These are phyloP conservation scores for Dyspetes luteomarginatus DNA, from an alignment of 2,888 invertebrate genomes.

Conservation along the genomic window DNA sequence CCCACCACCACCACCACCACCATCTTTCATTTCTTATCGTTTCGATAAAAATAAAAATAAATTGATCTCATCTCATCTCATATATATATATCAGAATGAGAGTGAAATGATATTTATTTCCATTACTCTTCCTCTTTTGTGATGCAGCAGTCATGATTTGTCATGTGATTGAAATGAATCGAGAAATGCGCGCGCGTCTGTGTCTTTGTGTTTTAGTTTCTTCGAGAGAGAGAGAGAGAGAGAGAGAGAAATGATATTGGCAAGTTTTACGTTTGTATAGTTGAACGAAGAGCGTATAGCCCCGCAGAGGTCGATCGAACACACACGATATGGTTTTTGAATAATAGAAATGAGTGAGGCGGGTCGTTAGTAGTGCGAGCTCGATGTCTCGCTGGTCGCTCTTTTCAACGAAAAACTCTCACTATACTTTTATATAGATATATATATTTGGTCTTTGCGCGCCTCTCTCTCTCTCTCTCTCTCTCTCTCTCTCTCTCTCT, in stretches of 20 bases:
- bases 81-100: too few species aligned
- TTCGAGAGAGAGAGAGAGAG: too few species aligned
- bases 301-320: slow-evolving; percentile 63
- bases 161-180: background rate
- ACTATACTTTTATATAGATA: background rate
- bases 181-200: background rate
- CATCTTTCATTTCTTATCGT: too few species aligned
- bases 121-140: too few species aligned
- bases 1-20: too few species aligned
- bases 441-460: too few species aligned
- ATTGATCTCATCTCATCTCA: too few species aligned
- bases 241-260: too few species aligned
- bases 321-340: slow-evolving; percentile 63
- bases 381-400: slow-evolving; percentile 27
- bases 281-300: slow-evolving; percentile 28
- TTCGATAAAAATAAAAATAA: too few species aligned
- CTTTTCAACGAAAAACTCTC: slow-evolving; percentile 1
- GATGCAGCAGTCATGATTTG: background rate
- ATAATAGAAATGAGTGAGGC: slow-evolving; percentile 65
- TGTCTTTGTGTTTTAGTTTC: background rate
- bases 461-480: too few species aligned
- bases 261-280: background rate
- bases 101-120: too few species aligned
- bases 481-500: too few species aligned
- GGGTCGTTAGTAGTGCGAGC: slow-evolving; percentile 60